Conservation (phyloP, 2,113 vertebrate genomes). For the Urocolius indicus region DNA sequence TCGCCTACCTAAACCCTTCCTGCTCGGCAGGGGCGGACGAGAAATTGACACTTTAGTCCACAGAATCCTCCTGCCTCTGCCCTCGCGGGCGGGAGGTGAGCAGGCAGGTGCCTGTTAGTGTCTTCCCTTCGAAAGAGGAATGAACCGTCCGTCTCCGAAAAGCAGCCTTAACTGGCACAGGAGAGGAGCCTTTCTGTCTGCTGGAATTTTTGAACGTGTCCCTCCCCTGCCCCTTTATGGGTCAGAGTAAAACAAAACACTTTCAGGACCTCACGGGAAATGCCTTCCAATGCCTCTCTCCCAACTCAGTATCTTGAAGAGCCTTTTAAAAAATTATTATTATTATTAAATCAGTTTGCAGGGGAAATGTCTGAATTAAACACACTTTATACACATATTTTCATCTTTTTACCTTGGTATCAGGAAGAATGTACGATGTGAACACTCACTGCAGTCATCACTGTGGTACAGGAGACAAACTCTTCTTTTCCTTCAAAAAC, state of each 20-base stretch:
- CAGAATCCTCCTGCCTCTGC: not conserved
- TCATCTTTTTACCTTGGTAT: not conserved
- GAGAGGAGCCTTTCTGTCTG: accelerated
- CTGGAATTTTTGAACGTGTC: too few relatives aligned
- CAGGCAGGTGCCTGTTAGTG: not conserved
- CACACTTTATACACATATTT: not conserved
- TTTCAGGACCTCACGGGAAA: not conserved
- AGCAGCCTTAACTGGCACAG: accelerated
- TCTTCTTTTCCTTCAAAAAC: not conserved
- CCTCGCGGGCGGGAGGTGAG: not conserved
- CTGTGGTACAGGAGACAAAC: accelerated
- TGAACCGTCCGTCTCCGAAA: accelerated
- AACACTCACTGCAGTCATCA: accelerated
- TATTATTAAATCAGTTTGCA: not conserved
- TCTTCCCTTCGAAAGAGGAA: too few relatives aligned
- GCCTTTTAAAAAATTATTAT: not conserved
- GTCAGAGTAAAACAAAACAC: not conserved
- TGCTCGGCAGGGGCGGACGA: not conserved
- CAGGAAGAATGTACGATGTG: accelerated
- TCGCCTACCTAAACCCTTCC: accelerated
- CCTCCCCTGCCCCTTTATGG: accelerated
- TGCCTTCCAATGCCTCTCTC: not conserved
- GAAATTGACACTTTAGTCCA: too few relatives aligned
- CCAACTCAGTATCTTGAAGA: accelerated
- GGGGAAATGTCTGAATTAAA: not conserved